phyloP scores from a whole-genome alignment of 2,113 vertebrate genomes.

The Daphoenositta chrysoptera region DNA sequence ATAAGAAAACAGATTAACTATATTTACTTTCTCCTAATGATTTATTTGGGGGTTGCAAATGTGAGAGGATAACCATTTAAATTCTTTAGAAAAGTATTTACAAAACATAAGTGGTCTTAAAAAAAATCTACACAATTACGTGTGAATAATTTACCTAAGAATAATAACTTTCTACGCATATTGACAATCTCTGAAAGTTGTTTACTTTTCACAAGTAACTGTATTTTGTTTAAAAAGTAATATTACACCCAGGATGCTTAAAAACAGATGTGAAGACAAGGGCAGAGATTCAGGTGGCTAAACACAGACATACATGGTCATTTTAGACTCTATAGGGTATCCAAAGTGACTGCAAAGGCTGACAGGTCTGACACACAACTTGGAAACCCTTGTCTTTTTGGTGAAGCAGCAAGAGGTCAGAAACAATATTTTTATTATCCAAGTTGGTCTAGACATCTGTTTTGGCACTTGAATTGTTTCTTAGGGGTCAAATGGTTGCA shows the following conservation, averaged over 20 bases:
- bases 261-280: background rate
- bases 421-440: background rate
- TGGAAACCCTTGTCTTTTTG: background rate
- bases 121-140: background rate
- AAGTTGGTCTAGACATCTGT: background rate
- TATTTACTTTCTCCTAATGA: background rate
- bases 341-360: background rate
- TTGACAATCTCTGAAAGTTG: background rate
- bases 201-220: background rate
- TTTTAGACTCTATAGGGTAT: background rate
- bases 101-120: background rate
- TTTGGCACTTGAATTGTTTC: background rate
- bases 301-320: background rate
- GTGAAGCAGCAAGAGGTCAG: background rate
- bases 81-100: background rate
- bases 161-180: background rate
- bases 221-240: background rate
- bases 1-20: background rate
- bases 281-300: background rate
- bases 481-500: background rate
- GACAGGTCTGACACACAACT: background rate
- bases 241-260: background rate
- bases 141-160: background rate
- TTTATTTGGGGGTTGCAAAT: background rate
- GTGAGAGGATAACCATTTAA: background rate